phyloP scores from a whole-genome alignment of 2,888 invertebrate species.

The Heteropelma amictum region DNA sequence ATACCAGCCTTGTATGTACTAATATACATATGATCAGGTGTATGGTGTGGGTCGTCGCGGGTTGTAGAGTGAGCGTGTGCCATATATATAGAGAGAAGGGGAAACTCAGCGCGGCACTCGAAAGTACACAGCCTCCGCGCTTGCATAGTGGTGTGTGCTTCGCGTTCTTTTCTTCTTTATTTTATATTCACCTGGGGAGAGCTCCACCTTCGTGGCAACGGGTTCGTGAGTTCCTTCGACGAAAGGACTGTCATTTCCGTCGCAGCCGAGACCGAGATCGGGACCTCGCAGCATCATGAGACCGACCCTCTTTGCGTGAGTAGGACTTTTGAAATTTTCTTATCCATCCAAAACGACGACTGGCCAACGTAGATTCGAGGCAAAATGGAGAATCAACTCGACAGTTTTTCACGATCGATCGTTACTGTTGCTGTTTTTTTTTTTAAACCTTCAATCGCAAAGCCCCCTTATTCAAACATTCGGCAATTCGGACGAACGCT shows the following conservation, averaged over 20 bases:
- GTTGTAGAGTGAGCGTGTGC: slow-evolving; percentile 64
- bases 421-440: too few relatives aligned
- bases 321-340: slow-evolving; percentile 44
- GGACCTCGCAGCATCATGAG: slow-evolving; percentile 65
- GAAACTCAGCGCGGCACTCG: slow-evolving; percentile 72
- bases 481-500: neutral
- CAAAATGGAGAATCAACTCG: too few relatives aligned
- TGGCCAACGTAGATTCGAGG: too few relatives aligned
- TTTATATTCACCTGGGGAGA: slow-evolving; percentile 62
- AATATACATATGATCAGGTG: slow-evolving; percentile 18
- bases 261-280: slow-evolving; percentile 57
- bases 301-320: slow-evolving; percentile 69
- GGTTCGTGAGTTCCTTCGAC: slow-evolving; percentile 56
- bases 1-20: slow-evolving; percentile 6
- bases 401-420: too few relatives aligned
- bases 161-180: slow-evolving; percentile 59
- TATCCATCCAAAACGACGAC: too few relatives aligned
- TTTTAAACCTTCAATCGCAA: too few relatives aligned
- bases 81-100: slow-evolving; percentile 74
- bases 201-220: slow-evolving; percentile 65
- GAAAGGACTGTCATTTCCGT: slow-evolving; percentile 58
- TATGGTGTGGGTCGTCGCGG: slow-evolving; percentile 49
- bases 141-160: slow-evolving; percentile 71
- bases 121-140: slow-evolving; percentile 75
- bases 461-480: too few relatives aligned